These are phyloP conservation scores for Eulemur coronatus DNA, from an alignment of 2,797 vertebrate genomes.

Conservation along the genomic window DNA sequence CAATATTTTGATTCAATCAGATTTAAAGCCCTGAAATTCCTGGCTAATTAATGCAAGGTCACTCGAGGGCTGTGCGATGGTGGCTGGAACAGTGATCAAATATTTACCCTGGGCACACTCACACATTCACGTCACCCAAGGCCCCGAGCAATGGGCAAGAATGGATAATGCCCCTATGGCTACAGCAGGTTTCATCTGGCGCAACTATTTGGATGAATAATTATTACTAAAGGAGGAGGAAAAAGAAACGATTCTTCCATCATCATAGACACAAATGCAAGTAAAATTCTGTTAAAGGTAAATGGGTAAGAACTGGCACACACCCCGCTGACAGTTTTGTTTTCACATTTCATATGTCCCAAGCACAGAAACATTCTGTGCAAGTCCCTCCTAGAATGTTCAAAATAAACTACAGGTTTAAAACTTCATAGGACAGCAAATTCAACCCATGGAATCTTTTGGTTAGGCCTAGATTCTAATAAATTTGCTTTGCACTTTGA, in stretches of 20 bases:
- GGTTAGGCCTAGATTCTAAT: slow-evolving; percentile 43
- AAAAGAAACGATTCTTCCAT: slow-evolving; percentile 58
- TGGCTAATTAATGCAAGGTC: slow-evolving; percentile 89
- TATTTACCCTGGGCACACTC: slow-evolving; percentile 86
- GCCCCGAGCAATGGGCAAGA: slow-evolving; percentile 76
- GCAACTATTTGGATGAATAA: slow-evolving; percentile 78
- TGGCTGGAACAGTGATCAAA: slow-evolving; percentile 85
- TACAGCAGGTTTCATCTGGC: slow-evolving; percentile 76
- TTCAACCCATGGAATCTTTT: slow-evolving; percentile 52
- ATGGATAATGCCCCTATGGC: slow-evolving; percentile 78
- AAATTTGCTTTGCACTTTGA: slow-evolving; percentile 43
- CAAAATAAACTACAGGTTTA: slow-evolving; percentile 68
- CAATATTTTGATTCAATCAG: slow-evolving; percentile 98
- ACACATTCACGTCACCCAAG: slow-evolving; percentile 75
- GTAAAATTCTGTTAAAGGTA: slow-evolving; percentile 74
- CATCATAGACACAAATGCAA: slow-evolving; percentile 50
- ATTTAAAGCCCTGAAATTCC: slow-evolving; percentile 90
- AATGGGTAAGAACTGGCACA: slow-evolving; percentile 72
- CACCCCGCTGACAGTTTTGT: slow-evolving; percentile 39
- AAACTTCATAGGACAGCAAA: slow-evolving; percentile 36
- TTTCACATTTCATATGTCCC: slow-evolving; percentile 66
- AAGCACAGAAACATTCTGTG: slow-evolving; percentile 57
- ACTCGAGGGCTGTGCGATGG: slow-evolving; percentile 82
- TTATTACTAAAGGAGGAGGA: slow-evolving; percentile 73
- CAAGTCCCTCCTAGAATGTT: slow-evolving; percentile 49